Conservation (phyloP, 2,888 invertebrate species). For the Caenorhabditis becei region DNA sequence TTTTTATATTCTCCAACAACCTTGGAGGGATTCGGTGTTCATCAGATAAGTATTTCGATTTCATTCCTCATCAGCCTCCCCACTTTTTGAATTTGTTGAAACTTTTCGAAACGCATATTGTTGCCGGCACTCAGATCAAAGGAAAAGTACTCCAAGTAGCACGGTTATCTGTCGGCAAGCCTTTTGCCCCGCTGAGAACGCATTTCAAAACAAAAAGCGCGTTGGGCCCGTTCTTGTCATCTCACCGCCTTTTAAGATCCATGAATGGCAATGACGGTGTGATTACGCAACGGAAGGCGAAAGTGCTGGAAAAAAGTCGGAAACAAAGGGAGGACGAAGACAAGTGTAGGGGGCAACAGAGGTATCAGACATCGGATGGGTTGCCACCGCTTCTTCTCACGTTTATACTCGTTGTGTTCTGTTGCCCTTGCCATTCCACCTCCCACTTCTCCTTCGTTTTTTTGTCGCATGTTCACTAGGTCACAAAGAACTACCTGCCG, state of each 20-base stretch:
- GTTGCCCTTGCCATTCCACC: conserved; percentile 14
- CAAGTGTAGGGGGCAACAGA: conserved; percentile 9
- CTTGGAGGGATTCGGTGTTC: too few species aligned
- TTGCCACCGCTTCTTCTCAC: conserved; percentile 21
- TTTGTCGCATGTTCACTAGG: conserved; percentile 22
- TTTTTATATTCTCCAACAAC: too few species aligned
- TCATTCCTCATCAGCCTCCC: too few species aligned
- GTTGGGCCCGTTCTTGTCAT: conserved; percentile 30
- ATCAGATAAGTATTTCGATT: too few species aligned
- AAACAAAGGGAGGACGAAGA: conserved; percentile 39
- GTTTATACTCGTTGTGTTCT: conserved; percentile 39
- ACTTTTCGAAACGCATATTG: background rate
- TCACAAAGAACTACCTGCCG: conserved; percentile 33
- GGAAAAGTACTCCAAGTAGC: background rate
- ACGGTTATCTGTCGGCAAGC: conserved; percentile 22
- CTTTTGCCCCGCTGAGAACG: conserved; percentile 1
- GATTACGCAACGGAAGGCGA: conserved; percentile 39
- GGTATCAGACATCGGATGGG: conserved; percentile 36
- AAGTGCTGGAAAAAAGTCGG: conserved; percentile 48
- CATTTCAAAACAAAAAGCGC: conserved; percentile 16
- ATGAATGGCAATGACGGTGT: conserved; percentile 9
- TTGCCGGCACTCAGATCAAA: background rate
- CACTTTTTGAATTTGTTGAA: too few species aligned
- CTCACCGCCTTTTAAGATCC: conserved; percentile 31
- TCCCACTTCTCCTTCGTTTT: conserved; percentile 11